phyloP scores from a whole-genome alignment of 1,140 invertebrate genomes.

The Manduca sexta region DNA sequence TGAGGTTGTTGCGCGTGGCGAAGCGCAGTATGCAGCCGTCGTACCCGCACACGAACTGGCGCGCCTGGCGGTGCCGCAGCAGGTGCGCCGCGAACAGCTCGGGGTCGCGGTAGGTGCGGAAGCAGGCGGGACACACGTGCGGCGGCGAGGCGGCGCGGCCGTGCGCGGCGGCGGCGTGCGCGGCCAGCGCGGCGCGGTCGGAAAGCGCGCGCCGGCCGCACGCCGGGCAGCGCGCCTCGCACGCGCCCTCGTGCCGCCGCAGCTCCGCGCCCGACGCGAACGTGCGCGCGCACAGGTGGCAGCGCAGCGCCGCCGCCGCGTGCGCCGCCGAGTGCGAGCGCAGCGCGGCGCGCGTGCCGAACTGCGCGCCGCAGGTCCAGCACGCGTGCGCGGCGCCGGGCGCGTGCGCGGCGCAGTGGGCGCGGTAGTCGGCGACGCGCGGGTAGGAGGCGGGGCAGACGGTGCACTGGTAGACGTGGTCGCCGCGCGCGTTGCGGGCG shows the following conservation, averaged over 20 bases:
- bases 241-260: conserved; percentile 30
- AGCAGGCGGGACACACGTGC: conserved; percentile 39
- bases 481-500: conserved; percentile 51
- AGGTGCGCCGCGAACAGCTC: conserved; percentile 33
- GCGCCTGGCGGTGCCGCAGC: conserved; percentile 42
- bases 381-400: conserved; percentile 43
- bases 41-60: conserved; percentile 54
- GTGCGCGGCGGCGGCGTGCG: conserved; percentile 31
- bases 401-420: conserved; percentile 32
- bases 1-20: conserved; percentile 27
- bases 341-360: conserved; percentile 28
- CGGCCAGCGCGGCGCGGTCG: conserved; percentile 23
- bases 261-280: conserved; percentile 18
- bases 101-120: conserved; percentile 14
- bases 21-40: conserved; percentile 56
- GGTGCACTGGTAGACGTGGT: conserved; percentile 55
- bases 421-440: conserved; percentile 43
- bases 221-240: conserved; percentile 28
- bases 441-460: conserved; percentile 54
- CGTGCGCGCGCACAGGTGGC: conserved; percentile 29
- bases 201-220: conserved; percentile 17
- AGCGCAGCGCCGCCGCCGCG: conserved; percentile 17
- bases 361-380: conserved; percentile 62
- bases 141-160: conserved; percentile 11
- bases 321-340: conserved; percentile 30